Evolutionary conservation across 2,797 vertebrate genomes (phyloP), one percentile per base, ranked within the genome.

Genomic region (Onychomys torridus): DNA sequence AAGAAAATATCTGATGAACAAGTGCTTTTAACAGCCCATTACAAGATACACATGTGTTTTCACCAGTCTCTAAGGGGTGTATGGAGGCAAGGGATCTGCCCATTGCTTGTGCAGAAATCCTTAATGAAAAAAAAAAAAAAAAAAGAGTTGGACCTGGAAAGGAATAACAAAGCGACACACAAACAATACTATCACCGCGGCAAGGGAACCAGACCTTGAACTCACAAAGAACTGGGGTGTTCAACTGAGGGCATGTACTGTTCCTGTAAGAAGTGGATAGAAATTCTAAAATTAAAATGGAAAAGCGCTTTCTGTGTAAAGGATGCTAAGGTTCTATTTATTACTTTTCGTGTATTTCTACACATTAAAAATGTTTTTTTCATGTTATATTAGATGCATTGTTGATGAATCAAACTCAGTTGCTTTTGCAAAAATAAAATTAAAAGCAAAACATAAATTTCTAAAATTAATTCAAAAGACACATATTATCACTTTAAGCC

Each of bases 1-100:
- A 95, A 96, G 92, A 96, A 97, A 97, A 96, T 97, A 97, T 97
- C 90, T 97, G 95, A 96, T 97, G 92, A 97, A 97, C 79, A 96
- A 97, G 94, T 98, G 96, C 96, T 97, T 97, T 97, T 97, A 96
- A 95, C 86, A 91, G 82, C 89, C 94, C 73, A 77, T 96, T 95
- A 96, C 93, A 97, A 94, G 96, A 97, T 87, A 97, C 93, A 92
- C 19, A 52, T 12, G 57, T 49, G 86, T 88, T 73, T 96, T 96
- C n/a, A 27, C 87, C 83, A 94, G 96, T 43, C 89, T 93, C 86
- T 77, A 73, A 93, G 92, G 92, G 96, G n/a, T 65, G 61, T 94
- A 84, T 89, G 55, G 34, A 46, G 83, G 90, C 94, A 96, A 49
- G 89, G 97, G 81, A 92, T 93, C 77, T 83, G 93, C 82, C 93